Percentiles rank a stretch among this genome's conserved stretches.
These are phyloP conservation scores for Muntiacus reevesi DNA, from an alignment of 2,113 vertebrate species.

Conservation along the genomic window DNA sequence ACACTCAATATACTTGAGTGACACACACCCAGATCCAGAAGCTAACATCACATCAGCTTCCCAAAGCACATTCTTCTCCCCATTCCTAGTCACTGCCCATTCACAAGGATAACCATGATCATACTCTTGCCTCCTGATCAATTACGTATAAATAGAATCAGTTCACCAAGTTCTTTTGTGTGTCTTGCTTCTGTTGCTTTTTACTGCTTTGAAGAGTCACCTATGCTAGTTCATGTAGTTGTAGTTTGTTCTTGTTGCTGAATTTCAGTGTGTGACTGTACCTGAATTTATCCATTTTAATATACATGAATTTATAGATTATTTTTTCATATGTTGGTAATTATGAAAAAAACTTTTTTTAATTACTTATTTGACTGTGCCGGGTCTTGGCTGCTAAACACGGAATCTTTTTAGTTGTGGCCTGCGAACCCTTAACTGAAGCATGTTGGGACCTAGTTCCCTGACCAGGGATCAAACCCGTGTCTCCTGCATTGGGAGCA, in stretches of 20 bases:
- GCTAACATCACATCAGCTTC: not conserved
- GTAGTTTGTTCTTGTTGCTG: not conserved
- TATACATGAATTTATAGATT: not conserved
- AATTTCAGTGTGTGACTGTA: not conserved
- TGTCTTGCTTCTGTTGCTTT: not conserved
- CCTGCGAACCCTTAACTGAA: not conserved
- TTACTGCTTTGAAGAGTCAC: not conserved
- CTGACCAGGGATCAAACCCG: not conserved
- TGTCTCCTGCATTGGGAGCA: not conserved
- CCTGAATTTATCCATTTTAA: not conserved
- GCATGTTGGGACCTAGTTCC: not conserved
- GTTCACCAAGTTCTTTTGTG: fast-evolving
- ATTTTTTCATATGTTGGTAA: not conserved
- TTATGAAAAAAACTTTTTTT: not conserved
- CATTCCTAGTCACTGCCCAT: not conserved
- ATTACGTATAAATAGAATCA: not conserved
- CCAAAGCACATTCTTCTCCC: not conserved
- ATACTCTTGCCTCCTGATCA: not conserved
- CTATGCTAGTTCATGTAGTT: fast-evolving
- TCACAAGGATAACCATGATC: not conserved
- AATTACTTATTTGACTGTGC: not conserved
- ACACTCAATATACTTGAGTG: not conserved
- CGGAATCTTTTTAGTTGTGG: not conserved
- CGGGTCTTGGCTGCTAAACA: not conserved
- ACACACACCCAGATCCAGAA: not conserved